Percentiles rank a stretch among this genome's conserved stretches.
phyloP scores from a whole-genome alignment of 2,888 invertebrate species.

The Drosophila testacea region DNA sequence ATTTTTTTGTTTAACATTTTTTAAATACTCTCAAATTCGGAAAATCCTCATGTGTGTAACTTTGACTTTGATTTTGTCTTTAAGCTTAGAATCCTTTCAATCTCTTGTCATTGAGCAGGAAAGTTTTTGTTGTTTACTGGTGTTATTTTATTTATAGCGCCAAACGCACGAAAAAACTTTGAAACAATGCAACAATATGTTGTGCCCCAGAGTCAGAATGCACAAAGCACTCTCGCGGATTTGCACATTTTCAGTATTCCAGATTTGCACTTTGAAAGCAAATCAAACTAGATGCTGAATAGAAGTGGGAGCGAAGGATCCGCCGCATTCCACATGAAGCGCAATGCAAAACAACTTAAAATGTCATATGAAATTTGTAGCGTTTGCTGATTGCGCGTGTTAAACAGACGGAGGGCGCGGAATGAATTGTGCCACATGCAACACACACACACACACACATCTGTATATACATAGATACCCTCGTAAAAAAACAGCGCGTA shows the following conservation, averaged over 20 bases:
- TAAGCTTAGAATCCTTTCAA: neutral
- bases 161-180: slow-evolving; percentile 3
- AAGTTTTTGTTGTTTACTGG: neutral
- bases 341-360: slow-evolving; percentile 78
- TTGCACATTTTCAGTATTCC: slow-evolving; percentile 38
- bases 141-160: neutral
- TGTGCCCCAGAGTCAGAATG: slow-evolving; percentile 59
- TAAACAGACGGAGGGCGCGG: slow-evolving; percentile 54
- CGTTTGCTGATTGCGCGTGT: slow-evolving; percentile 75
- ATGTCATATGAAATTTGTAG: slow-evolving; percentile 79
- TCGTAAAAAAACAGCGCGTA: slow-evolving; percentile 56
- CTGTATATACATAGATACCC: slow-evolving; percentile 18
- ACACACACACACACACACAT: slow-evolving; percentile 15
- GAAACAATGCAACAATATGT: slow-evolving; percentile 48
- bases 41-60: too few relatives aligned
- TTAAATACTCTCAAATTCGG: too few relatives aligned
- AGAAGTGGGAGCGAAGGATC: neutral
- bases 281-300: slow-evolving; percentile 50
- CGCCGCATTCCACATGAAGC: slow-evolving; percentile 13
- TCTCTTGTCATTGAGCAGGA: neutral
- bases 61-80: neutral
- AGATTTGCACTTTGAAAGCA: slow-evolving; percentile 58
- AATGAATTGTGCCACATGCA: neutral
- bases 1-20: too few relatives aligned
- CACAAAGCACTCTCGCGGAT: slow-evolving; percentile 59